Conservation (phyloP, 2,888 invertebrate species). For the Phengaris alcon region DNA sequence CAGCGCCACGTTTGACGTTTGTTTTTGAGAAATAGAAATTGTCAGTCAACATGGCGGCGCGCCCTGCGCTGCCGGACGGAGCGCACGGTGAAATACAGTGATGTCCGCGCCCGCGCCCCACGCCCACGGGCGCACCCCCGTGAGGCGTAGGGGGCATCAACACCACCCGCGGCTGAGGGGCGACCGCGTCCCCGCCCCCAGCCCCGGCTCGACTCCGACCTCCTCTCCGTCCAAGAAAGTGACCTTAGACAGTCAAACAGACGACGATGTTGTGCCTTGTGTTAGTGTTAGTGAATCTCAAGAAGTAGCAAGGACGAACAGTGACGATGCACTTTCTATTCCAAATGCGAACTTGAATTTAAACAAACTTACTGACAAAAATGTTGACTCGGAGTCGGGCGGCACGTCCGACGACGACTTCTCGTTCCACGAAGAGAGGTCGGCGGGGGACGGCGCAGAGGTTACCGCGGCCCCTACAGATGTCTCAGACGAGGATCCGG, state of each 20-base stretch:
- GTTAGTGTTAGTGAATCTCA: conserved; percentile 79
- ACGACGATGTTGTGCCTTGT: conserved; percentile 77
- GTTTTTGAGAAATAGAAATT: conserved; percentile 51
- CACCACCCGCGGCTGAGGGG: conserved; percentile 86
- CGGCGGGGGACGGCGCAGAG: conserved; percentile 72
- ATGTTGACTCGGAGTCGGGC: conserved; percentile 54
- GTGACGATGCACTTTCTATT: conserved; percentile 79
- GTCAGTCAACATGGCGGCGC: conserved; percentile 81
- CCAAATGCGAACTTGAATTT: conserved; percentile 61
- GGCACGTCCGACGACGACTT: conserved; percentile 70
- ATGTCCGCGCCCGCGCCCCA: conserved; percentile 81
- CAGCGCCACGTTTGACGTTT: conserved; percentile 63
- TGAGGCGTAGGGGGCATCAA: conserved; percentile 85
- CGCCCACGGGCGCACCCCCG: conserved; percentile 80
- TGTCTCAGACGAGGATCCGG: conserved; percentile 84
- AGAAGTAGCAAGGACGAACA: conserved; percentile 76
- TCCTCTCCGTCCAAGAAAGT: conserved; percentile 70
- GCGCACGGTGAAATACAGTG: conserved; percentile 62
- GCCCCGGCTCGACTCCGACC: conserved; percentile 54
- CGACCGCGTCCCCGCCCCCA: conserved; percentile 76
- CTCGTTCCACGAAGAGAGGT: conserved; percentile 66
- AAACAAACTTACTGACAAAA: conserved; percentile 61
- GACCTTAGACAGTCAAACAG: conserved; percentile 69
- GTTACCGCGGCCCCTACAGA: conserved; percentile 56
- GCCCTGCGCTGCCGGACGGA: conserved; percentile 72